Evolutionary conservation across 1,140 invertebrate species (phyloP), one percentile per base, ranked within the genome.

Genomic region (Oedothorax gibbosus): DNA sequence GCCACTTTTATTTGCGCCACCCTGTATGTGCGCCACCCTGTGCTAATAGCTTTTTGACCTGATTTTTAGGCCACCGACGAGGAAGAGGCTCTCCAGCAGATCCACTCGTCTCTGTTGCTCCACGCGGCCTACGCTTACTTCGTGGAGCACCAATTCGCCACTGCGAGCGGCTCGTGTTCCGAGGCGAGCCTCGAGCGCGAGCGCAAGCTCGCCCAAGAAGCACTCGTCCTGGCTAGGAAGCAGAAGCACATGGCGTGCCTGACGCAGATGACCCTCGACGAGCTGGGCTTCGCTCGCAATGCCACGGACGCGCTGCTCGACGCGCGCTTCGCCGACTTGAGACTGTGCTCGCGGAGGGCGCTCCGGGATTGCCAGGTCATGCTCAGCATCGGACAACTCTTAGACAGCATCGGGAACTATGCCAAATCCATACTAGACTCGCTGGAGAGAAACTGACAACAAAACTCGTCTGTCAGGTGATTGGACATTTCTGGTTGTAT

Each of bases 341-440:
- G 53, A 8, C 7, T 68, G 35, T 85, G 82, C 54, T 85, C 82
- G 10, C 72, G 64, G 2, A 85, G 72, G 21, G 72, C 73, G 9
- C 18, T 85, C 10, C 77, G 82, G 50, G 82, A 85, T 35, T 85
- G 82, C 62, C 82, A 85, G 14, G 62, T 78, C 11, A 12, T 85
- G 20, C 72, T 53, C 35, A 85, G 82, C 20, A 71, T 77, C n/a
- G 54, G 65, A 35, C 71, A 57, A 18, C 21, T 76, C n/a, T 56
- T 84, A 20, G 60, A 65, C n/a, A 51, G 56, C 20, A 82, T 82
- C 56, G 35, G 14, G 51, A 49, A 53, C 10, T 82, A 82, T 21
- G 20, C 78, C 10, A 53, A 51, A 2, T 54, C 76, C 9, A 56
- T 54, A 20, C 20, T 73, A 11, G 54, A 73, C 54, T 56, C 71